Conservation (phyloP, 1,140 invertebrate genomes). For the Gryllus bimaculatus region DNA sequence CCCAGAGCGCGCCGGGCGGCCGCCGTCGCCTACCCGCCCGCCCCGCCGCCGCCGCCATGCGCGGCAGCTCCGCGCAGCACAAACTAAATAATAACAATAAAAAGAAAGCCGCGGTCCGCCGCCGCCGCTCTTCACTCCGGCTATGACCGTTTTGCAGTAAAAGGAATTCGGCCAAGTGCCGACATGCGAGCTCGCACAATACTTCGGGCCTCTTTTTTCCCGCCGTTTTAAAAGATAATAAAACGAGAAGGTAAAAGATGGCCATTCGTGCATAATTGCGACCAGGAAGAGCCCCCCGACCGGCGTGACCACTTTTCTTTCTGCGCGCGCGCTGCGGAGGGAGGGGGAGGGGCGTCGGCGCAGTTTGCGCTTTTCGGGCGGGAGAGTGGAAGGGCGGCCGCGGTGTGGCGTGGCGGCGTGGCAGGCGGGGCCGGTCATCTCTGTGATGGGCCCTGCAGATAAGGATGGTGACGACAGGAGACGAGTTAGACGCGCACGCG, state of each 20-base stretch:
- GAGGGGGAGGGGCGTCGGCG: too few species aligned
- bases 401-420: not conserved
- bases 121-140: not conserved
- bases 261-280: not conserved
- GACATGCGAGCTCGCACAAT: not conserved
- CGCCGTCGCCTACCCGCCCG: too few species aligned
- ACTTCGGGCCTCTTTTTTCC: not conserved
- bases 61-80: too few species aligned
- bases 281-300: not conserved
- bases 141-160: not conserved
- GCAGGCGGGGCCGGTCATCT: too few species aligned
- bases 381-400: too few species aligned
- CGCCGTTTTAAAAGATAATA: not conserved
- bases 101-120: not conserved
- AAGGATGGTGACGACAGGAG: too few species aligned
- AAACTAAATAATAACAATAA: not conserved
- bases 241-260: not conserved
- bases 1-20: too few species aligned
- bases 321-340: not conserved
- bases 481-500: too few species aligned
- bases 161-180: not conserved
- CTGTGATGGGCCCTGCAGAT: too few species aligned
- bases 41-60: too few species aligned
- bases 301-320: not conserved
- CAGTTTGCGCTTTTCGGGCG: not conserved